Evolutionary conservation across 30 jellyfish, hydroid and myxozoan species (phyloP).

Genomic region (Aurelia coerulea): DNA sequence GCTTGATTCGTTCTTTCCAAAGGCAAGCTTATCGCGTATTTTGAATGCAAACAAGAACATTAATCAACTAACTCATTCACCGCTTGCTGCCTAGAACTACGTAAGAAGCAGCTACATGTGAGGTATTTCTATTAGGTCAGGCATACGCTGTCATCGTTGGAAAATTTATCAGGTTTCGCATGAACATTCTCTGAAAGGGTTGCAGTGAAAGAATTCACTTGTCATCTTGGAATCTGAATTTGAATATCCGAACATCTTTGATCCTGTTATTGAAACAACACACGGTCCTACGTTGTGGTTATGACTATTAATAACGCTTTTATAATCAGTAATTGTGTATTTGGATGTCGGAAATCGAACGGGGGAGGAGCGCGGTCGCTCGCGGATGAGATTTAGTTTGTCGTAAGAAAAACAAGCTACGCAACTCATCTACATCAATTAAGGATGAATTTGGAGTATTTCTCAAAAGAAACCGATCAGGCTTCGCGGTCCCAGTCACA

Average conservation of each 20-base stretch:
- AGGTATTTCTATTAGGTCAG: too few relatives aligned
- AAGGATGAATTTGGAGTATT: neutral
- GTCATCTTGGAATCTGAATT: neutral
- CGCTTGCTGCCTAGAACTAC: neutral
- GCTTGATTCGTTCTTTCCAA: neutral
- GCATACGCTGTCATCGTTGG: neutral
- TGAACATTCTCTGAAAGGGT: conserved; percentile 39
- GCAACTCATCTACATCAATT: neutral
- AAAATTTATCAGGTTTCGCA: conserved; percentile 18
- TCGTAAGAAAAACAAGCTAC: conserved; percentile 23
- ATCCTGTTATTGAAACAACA: conserved; percentile 48
- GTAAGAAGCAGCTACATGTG: neutral
- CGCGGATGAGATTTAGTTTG: conserved; percentile 23
- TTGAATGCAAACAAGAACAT: conserved; percentile 35
- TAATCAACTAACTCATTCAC: neutral
- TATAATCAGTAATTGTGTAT: conserved; percentile 32
- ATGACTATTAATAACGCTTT: conserved; percentile 41
- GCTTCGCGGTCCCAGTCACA: too few relatives aligned
- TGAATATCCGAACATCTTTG: conserved; percentile 19
- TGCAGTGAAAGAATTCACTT: conserved; percentile 22
- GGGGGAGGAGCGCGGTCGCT: conserved; percentile 42
- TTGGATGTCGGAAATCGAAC: conserved; percentile 54
- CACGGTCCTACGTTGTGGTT: conserved; percentile 41
- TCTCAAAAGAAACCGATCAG: conserved; percentile 20
- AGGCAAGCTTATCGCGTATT: conserved; percentile 25